Base-by-base conservation (phyloP, 1,140 invertebrate genomes). In the Drosophila pseudoananassae region DNA sequence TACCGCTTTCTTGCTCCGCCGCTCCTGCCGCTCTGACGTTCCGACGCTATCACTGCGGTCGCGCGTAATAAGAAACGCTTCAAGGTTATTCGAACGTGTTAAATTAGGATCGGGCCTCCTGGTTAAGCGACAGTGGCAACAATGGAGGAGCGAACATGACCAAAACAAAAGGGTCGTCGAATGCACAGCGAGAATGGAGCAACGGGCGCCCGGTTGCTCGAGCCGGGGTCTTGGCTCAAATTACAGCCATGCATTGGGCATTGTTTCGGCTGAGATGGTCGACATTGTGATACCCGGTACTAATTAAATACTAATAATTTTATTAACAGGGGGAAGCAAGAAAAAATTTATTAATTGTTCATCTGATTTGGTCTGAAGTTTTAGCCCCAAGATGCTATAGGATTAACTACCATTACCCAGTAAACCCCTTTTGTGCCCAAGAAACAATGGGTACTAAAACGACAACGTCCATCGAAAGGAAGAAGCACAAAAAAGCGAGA, bases 81-180 rank as follows among this genome's bases (percentile, higher is more conserved):
- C 78, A 87, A 89, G 79, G 83, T 87, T 87, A 88, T 88, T 88
- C 82, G 82, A 87, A 87, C 83, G 83, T 87, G 83, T 87, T 87
- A 89, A 87, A 83, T 87, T 83, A 78, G 82, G 84, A 87, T 88
- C 84, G 81, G 64, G 76, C 55, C 76, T 43, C 40, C 40, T 43
- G 40, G n/a, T 9, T 2, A 15, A 43, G 40, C 40, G 40, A 43
- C 40, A 43, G 40, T 76, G 59, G 75, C 57, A 63, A 88, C 83
- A 88, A 89, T 72, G 75, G 75, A 66, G 75, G 61, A 87, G 74
- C 72, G 68, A 83, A 83, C 83, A 87, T 87, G 83, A 76, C 83
- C 75, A 83, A 76, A 87, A 87, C 83, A 87, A 87, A 78, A 66
- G 71, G 75, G 14, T 43, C 40, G 40, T 70, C 78, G 56, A 88